Evolutionary conservation across 2,113 vertebrate species (phyloP), one percentile per base, ranked within the genome.

Genomic region (Labeo catla): DNA sequence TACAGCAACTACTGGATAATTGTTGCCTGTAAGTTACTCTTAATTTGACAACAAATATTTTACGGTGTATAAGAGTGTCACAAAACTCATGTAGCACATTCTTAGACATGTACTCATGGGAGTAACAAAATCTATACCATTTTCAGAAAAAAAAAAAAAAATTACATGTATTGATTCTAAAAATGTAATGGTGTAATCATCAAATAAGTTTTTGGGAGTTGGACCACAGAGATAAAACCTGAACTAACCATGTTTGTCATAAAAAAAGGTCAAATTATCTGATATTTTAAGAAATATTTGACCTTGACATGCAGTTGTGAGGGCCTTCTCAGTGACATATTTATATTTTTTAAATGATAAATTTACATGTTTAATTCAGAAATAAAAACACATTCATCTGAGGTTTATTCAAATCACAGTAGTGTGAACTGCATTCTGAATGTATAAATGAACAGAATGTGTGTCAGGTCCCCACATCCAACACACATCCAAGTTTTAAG

Each of bases 31-130:
- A 47, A 47, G 8, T 47, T 47, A 47, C 45, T 9, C 7, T 47
- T 47, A 47, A 47, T 47, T 9, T 49, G 47, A 49, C 47, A 3
- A 11, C 10, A 11, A 49, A 49, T 0, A 11, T 49, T 49, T 11
- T 49, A 49, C 10, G 47, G 10, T 49, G 3, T 68, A 68, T 73
- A 87, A 61, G 63, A 89, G 43, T 65, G 43, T 82, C 76, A 28
- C 59, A 79, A 66, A 66, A 66, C 28, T 3, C 12, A 15, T 34
- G 28, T 28, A 28, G 28, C 1, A 68, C 19, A 4, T 72, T 45
- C 19, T 72, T 72, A 6, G 2, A 72, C 19, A 39, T 70, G 15
- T 70, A 39, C 28, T 68, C 2, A 34, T 39, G 4, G 39, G 36
- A 39, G 19, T 34, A 39, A 19, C 3, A 36, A 39, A 15, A 66